phyloP scores from a whole-genome alignment of 1,140 invertebrate species.

The Drosophila repleta region DNA sequence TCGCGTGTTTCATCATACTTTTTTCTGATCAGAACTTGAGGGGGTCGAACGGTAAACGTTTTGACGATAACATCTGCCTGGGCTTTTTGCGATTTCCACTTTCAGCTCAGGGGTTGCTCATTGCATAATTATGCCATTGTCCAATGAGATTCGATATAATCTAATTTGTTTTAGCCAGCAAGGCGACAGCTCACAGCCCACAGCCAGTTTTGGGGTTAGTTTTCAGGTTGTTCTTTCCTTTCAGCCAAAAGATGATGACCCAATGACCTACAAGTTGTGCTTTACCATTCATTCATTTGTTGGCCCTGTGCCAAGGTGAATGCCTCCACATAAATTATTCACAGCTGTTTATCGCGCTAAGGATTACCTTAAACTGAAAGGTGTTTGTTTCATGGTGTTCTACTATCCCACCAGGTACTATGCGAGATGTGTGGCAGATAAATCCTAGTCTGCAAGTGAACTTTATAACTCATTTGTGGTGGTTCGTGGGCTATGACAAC shows the following conservation, averaged over 20 bases:
- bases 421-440: slow-evolving; percentile 44
- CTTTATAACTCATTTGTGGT: slow-evolving; percentile 76
- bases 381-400: slow-evolving; percentile 9
- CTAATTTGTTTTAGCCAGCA: slow-evolving; percentile 61
- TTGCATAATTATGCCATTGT: slow-evolving; percentile 81
- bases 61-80: slow-evolving; percentile 76
- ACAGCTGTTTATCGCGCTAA: slow-evolving; percentile 25
- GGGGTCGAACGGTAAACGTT: slow-evolving; percentile 71
- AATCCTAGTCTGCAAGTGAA: slow-evolving; percentile 66
- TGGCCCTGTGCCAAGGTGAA: slow-evolving; percentile 2
- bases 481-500: background rate
- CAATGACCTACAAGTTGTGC: slow-evolving; percentile 62
- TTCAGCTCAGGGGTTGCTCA: slow-evolving; percentile 57
- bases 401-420: slow-evolving; percentile 42
- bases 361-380: slow-evolving; percentile 17
- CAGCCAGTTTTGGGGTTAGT: slow-evolving; percentile 19
- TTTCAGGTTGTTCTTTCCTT: slow-evolving; percentile 10
- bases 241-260: slow-evolving; percentile 35
- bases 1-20: slow-evolving; percentile 78
- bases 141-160: slow-evolving; percentile 72
- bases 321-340: slow-evolving; percentile 14
- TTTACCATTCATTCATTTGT: slow-evolving; percentile 1
- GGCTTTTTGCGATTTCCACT: slow-evolving; percentile 51
- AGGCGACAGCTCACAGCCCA: no score
- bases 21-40: background rate